These are phyloP conservation scores for Ammodytes marinus DNA, from an alignment of 2,113 vertebrate genomes.

Conservation along the genomic window DNA sequence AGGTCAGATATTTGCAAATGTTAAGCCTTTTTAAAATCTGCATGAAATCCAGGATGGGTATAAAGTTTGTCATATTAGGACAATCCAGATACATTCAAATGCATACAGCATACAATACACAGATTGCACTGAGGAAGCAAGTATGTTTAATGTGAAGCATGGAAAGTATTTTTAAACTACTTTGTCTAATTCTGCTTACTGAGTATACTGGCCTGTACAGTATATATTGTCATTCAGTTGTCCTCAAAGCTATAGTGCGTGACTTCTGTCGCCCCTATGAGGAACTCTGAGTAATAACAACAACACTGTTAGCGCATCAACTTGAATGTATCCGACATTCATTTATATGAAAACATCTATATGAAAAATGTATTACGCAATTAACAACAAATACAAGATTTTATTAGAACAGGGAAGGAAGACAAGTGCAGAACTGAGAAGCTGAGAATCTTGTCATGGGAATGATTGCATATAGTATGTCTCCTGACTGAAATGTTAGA, in stretches of 20 bases:
- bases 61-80: constrained; percentile 56
- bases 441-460: too few relatives aligned
- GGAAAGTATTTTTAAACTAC: background rate
- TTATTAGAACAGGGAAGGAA: constrained; percentile 27
- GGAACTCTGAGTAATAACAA: too few relatives aligned
- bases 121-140: background rate
- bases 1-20: constrained; percentile 34
- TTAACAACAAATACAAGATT: constrained; percentile 24
- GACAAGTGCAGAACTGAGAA: constrained; percentile 14
- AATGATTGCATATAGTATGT: too few relatives aligned
- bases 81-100: constrained; percentile 54
- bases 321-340: too few relatives aligned
- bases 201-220: background rate
- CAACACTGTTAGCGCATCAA: too few relatives aligned
- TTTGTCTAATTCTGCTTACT: background rate
- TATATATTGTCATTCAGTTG: constrained; percentile 33
- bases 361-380: background rate
- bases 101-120: background rate
- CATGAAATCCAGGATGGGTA: constrained; percentile 16
- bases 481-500: too few relatives aligned
- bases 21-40: constrained; percentile 17
- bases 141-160: background rate
- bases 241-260: constrained; percentile 5
- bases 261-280: too few relatives aligned
- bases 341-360: too few relatives aligned